These are phyloP conservation scores for Margaritifera margaritifera DNA, from an alignment of 2,888 invertebrate genomes.

Conservation along the genomic window DNA sequence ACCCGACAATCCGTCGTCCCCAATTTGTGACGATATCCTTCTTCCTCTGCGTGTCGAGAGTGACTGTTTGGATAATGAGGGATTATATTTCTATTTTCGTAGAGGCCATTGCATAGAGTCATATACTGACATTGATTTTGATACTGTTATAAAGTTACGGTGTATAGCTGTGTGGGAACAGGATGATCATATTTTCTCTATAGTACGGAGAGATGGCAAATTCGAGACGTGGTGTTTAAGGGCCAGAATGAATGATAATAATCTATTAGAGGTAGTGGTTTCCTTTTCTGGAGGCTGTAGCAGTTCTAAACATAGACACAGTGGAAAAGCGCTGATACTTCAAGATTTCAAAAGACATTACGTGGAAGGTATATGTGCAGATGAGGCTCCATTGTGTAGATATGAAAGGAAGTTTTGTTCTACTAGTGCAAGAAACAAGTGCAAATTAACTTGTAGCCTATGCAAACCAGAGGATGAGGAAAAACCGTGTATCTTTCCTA, in stretches of 20 bases:
- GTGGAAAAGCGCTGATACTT: conserved; percentile 24
- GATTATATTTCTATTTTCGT: conserved; percentile 37
- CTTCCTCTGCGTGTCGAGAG: conserved; percentile 37
- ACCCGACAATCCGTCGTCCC: conserved; percentile 13
- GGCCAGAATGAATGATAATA: conserved; percentile 15
- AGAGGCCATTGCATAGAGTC: conserved; percentile 27
- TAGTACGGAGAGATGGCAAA: conserved; percentile 33
- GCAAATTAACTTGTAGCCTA: conserved; percentile 34
- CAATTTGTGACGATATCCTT: conserved; percentile 37
- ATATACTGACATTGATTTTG: conserved; percentile 16
- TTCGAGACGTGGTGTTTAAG: conserved; percentile 31
- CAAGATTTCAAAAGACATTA: conserved; percentile 36
- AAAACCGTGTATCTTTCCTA: conserved; percentile 25
- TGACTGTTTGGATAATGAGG: conserved; percentile 31
- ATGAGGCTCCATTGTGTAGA: conserved; percentile 34
- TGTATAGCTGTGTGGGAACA: conserved; percentile 34
- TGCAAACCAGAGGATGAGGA: conserved; percentile 38
- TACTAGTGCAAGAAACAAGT: conserved; percentile 26
- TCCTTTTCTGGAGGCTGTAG: conserved; percentile 31
- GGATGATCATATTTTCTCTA: conserved; percentile 25
- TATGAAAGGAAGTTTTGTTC: conserved; percentile 35
- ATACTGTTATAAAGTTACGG: conserved; percentile 21
- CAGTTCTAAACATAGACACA: conserved; percentile 16
- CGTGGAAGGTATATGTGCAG: conserved; percentile 36
- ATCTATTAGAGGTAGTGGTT: conserved; percentile 23